Evolutionary conservation across 2,888 invertebrate genomes (phyloP).

Genomic region (Nymphalis polychloros): DNA sequence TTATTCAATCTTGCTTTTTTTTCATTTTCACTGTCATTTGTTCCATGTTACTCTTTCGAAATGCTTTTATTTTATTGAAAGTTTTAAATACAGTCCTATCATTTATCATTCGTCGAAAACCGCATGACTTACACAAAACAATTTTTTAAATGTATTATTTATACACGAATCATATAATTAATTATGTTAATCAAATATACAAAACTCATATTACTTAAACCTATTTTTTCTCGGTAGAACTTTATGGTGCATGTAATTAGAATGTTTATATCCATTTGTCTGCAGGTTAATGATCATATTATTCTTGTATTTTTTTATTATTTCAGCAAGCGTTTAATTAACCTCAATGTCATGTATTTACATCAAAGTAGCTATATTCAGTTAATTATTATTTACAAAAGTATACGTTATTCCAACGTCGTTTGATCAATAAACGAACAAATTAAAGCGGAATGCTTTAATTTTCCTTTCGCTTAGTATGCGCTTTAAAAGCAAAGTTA

Average conservation of each 20-base stretch:
- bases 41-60: neutral
- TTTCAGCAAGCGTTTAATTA: constrained; percentile 13
- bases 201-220: neutral
- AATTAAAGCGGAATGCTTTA: constrained; percentile 11
- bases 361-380: neutral
- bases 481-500: constrained; percentile 16
- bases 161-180: too few species aligned
- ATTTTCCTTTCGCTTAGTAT: constrained; percentile 26
- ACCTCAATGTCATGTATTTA: constrained; percentile 6
- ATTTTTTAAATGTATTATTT: too few species aligned
- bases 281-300: neutral
- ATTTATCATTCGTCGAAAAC: neutral
- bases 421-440: constrained; percentile 16
- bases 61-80: too few species aligned
- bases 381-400: constrained; percentile 14
- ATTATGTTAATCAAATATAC: neutral
- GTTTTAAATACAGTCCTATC: too few species aligned
- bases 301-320: neutral
- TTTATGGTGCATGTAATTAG: constrained; percentile 17
- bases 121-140: neutral
- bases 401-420: constrained; percentile 40
- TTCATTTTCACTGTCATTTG: neutral
- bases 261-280: neutral
- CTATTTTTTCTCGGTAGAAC: neutral
- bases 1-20: neutral